Conservation (phyloP, 1,140 invertebrate species). For the Melanaphis sacchari region DNA sequence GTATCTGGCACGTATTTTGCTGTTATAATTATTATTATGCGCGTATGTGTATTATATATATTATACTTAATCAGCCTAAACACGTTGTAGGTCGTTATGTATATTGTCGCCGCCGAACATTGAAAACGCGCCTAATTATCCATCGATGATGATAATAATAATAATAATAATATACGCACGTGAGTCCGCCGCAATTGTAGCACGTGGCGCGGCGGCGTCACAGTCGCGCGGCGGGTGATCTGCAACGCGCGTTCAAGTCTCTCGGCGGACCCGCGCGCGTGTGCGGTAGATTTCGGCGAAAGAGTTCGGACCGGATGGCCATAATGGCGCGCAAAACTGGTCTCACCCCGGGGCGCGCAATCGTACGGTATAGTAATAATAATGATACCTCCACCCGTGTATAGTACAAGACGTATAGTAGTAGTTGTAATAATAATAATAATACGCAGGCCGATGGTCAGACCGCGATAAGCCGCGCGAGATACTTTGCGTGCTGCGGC, state of each 20-base stretch:
- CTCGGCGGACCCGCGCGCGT: neutral
- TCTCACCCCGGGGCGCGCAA: constrained; percentile 9
- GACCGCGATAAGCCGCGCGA: neutral
- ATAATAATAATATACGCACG: neutral
- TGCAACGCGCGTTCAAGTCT: neutral
- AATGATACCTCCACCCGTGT: neutral
- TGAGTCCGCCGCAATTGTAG: neutral
- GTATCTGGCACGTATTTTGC: neutral
- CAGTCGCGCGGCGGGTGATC: neutral
- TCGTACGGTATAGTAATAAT: neutral
- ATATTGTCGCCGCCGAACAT: neutral
- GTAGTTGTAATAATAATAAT: neutral
- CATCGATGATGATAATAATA: neutral
- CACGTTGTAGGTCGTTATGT: neutral
- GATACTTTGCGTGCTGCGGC: constrained; percentile 2
- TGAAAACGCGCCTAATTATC: neutral
- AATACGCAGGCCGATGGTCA: neutral
- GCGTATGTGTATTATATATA: neutral
- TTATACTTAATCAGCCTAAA: neutral
- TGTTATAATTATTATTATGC: neutral
- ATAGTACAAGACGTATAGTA: no score
- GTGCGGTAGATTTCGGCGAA: constrained; percentile 23
- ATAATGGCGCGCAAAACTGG: neutral
- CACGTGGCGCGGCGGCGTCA: neutral
- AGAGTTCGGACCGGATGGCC: neutral